These are phyloP conservation scores for Lacanobia wlatinum DNA, from an alignment of 2,888 invertebrate genomes.

Conservation along the genomic window DNA sequence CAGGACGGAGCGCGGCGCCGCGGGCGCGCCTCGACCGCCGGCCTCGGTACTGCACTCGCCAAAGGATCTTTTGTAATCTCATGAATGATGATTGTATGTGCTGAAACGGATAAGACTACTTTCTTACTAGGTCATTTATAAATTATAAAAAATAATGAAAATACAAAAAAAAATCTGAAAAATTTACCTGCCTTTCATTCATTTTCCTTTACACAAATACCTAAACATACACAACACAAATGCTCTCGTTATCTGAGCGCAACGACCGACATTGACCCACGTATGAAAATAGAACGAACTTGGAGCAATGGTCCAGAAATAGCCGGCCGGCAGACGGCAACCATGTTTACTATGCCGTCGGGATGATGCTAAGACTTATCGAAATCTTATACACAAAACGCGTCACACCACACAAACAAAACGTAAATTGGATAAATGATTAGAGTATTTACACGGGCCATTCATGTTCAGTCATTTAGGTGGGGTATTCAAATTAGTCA, in stretches of 20 bases:
- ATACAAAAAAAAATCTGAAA: conserved; percentile 89
- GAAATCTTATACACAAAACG: not conserved
- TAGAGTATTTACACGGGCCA: too few relatives aligned
- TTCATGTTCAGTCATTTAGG: too few relatives aligned
- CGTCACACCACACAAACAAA: not conserved
- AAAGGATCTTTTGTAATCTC: conserved; percentile 91
- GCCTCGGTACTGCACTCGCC: conserved; percentile 91
- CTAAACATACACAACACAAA: conserved; percentile 4
- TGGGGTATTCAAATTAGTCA: too few relatives aligned
- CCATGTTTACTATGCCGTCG: conserved; percentile 26
- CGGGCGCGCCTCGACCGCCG: conserved; percentile 87
- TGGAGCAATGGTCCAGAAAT: conserved; percentile 66
- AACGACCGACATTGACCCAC: conserved; percentile 84
- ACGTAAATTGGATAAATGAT: not conserved
- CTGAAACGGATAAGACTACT: conserved; percentile 92
- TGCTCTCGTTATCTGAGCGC: conserved; percentile 62
- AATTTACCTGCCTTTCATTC: conserved; percentile 81
- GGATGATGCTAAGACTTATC: conserved; percentile 15
- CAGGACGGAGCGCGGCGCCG: conserved; percentile 88
- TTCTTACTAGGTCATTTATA: conserved; percentile 92
- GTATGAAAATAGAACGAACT: conserved; percentile 77
- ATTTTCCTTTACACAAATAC: conserved; percentile 4
- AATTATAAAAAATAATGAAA: conserved; percentile 90
- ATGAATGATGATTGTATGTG: conserved; percentile 91
- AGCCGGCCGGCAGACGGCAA: conserved; percentile 44